Percentiles rank a stretch among this genome's conserved stretches.
Conservation (phyloP, 2,797 vertebrate species). For the Glossophaga mutica region DNA sequence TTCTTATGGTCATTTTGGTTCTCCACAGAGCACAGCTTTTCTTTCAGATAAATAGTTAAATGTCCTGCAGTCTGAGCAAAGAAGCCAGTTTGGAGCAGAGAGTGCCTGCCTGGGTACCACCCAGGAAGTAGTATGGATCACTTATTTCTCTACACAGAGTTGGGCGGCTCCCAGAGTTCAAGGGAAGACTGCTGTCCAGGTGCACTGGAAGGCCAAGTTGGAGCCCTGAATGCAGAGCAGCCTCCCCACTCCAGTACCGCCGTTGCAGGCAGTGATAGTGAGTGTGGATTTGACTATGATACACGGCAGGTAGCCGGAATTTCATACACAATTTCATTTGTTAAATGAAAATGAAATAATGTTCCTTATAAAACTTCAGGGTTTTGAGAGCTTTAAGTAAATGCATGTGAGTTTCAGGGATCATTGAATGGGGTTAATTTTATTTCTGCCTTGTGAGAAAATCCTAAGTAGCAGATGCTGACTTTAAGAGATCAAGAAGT, state of each 20-base stretch:
- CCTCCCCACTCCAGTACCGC: accelerated
- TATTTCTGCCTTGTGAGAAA: constrained; percentile 26
- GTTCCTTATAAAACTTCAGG: neutral
- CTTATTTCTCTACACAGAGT: neutral
- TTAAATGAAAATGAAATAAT: neutral
- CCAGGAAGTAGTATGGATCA: neutral
- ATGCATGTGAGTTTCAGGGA: neutral
- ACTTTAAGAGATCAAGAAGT: neutral
- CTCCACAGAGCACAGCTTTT: neutral
- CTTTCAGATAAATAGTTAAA: neutral
- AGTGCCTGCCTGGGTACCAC: neutral
- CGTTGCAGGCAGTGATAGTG: neutral
- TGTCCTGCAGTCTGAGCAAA: neutral
- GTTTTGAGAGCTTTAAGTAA: neutral
- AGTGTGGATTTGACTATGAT: neutral
- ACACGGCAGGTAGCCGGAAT: neutral
- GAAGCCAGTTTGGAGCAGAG: neutral
- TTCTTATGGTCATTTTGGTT: neutral
- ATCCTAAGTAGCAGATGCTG: neutral
- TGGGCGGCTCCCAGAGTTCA: neutral
- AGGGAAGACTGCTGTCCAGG: neutral
- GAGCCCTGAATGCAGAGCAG: neutral
- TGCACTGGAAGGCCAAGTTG: neutral
- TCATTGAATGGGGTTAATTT: neutral
- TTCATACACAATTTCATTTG: neutral